phyloP scores from a whole-genome alignment of 2,888 invertebrate species.

The Drosophila quinaria region DNA sequence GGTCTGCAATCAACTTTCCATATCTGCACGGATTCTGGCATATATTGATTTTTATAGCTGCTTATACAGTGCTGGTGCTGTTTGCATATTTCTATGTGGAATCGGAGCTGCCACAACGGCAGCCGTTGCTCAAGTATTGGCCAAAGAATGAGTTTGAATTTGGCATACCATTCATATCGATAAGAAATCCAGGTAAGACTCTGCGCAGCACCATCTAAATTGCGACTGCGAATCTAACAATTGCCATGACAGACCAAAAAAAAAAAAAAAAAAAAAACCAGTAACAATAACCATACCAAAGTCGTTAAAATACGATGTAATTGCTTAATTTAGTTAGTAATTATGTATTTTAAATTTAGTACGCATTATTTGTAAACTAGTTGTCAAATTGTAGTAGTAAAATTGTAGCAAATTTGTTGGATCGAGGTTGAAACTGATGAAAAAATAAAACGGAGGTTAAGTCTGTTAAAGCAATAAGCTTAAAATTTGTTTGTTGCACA shows the following conservation, averaged over 20 bases:
- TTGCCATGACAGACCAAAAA: conserved; percentile 43
- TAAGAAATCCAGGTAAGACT: conserved; percentile 87
- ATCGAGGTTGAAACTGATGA: conserved; percentile 33
- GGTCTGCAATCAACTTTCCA: conserved; percentile 92
- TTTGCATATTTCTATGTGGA: conserved; percentile 92
- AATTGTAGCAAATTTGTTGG: conserved; percentile 38
- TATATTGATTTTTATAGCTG: conserved; percentile 92
- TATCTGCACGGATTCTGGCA: conserved; percentile 95
- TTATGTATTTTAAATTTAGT: conserved; percentile 33
- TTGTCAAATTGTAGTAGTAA: conserved; percentile 31
- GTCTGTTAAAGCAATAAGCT: conserved; percentile 55
- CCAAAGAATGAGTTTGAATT: conserved; percentile 92
- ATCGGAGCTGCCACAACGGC: conserved; percentile 90
- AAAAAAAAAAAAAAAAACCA: conserved; percentile 15
- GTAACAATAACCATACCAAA: conserved; percentile 36
- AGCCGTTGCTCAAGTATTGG: conserved; percentile 91
- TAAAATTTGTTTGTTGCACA: conserved; percentile 35
- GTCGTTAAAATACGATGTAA: conserved; percentile 6
- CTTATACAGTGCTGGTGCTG: conserved; percentile 91
- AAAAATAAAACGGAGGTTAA: conserved; percentile 39
- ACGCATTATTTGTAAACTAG: conserved; percentile 42
- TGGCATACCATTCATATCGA: conserved; percentile 91
- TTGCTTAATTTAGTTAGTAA: conserved; percentile 52
- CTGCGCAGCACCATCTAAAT: conserved; percentile 67
- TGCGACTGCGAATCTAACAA: conserved; percentile 19